Evolutionary conservation across 2,888 invertebrate species (phyloP).

Genomic region (Coenonympha glycerion): DNA sequence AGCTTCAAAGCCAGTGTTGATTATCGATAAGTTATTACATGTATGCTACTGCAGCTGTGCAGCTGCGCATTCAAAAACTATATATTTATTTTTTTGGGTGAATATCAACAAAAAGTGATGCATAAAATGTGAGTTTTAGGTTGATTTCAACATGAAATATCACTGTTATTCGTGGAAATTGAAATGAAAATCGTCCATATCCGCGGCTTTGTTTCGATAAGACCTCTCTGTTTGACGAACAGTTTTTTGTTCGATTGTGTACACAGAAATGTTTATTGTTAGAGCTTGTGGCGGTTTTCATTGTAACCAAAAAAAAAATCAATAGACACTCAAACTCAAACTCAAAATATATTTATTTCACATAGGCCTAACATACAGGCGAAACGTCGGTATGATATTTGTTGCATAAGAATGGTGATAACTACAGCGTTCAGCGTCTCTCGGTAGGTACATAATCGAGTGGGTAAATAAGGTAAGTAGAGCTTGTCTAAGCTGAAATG

Average conservation of each 20-base stretch:
- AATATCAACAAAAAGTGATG: slow-evolving; percentile 1
- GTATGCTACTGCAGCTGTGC: not conserved
- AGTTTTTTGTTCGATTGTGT: slow-evolving; percentile 5
- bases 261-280: slow-evolving; percentile 4
- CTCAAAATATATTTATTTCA: too few relatives aligned
- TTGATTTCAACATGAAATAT: slow-evolving; percentile 10
- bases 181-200: slow-evolving; percentile 1
- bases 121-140: slow-evolving; percentile 3
- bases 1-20: slow-evolving; percentile 2
- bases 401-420: too few relatives aligned
- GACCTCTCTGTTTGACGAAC: slow-evolving; percentile 7
- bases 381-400: too few relatives aligned
- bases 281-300: not conserved
- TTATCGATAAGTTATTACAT: not conserved
- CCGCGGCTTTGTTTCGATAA: not conserved
- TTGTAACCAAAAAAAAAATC: too few relatives aligned
- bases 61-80: not conserved
- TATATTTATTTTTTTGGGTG: not conserved
- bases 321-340: too few relatives aligned
- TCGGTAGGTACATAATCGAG: too few relatives aligned
- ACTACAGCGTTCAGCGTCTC: not conserved
- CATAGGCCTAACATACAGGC: too few relatives aligned
- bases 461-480: too few relatives aligned
- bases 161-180: not conserved
- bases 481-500: too few relatives aligned